Conservation (phyloP, 2,113 vertebrate species). For the Alectura lathami region DNA sequence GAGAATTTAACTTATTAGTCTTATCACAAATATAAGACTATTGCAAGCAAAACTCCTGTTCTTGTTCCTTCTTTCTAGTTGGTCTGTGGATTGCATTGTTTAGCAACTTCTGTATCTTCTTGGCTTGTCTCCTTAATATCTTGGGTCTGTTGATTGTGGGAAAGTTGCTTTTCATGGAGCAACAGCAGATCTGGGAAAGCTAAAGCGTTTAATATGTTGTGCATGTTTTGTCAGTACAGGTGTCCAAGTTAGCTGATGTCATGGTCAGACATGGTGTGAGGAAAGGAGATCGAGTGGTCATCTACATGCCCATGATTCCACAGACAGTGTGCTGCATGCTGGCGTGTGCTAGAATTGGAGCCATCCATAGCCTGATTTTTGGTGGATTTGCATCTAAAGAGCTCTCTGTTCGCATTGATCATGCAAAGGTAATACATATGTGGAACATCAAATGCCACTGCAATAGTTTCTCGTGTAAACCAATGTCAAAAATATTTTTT, state of each 20-base stretch:
- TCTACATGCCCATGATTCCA: constrained; percentile 99
- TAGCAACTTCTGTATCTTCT: not conserved
- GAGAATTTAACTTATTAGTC: not conserved
- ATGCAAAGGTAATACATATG: constrained; percentile 85
- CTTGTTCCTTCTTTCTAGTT: not conserved
- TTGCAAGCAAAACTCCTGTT: not conserved
- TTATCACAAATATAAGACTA: not conserved
- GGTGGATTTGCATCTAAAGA: constrained; percentile 97
- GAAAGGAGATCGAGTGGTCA: constrained; percentile 92
- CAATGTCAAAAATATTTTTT: not conserved
- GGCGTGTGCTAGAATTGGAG: constrained; percentile 93
- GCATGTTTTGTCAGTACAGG: constrained; percentile 75
- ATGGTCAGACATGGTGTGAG: constrained; percentile 85
- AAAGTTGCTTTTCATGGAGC: not conserved
- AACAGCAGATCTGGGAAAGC: not conserved
- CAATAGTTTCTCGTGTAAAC: not conserved
- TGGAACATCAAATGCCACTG: not conserved
- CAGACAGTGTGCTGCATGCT: constrained; percentile 94
- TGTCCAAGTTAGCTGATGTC: constrained; percentile 91
- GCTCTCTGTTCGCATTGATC: constrained; percentile 89
- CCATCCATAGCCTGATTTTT: constrained; percentile 96
- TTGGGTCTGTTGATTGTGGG: not conserved
- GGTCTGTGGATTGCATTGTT: rapidly evolving
- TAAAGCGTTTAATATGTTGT: not conserved
- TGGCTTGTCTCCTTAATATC: not conserved